A percentile compares a stretch with the other conserved stretches of the same genome.
These are phyloP conservation scores for Alectoris magna DNA, from an alignment of 2,797 vertebrate genomes.

Conservation along the genomic window DNA sequence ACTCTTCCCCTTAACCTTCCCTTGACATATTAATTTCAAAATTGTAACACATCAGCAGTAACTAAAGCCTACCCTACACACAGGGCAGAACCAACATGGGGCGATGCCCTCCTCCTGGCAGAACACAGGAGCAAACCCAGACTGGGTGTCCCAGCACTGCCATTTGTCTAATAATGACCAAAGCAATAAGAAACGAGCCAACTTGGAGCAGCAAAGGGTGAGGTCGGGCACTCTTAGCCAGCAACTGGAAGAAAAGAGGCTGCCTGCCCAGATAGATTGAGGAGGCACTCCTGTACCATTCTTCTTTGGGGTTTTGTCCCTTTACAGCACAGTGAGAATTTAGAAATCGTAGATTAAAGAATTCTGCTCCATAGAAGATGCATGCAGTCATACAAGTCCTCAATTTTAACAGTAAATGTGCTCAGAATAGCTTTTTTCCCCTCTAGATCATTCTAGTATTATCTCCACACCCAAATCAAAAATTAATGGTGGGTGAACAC, in stretches of 20 bases:
- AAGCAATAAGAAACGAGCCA: not conserved
- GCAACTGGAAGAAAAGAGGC: not conserved
- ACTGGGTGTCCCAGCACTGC: not conserved
- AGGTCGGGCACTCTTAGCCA: conserved; percentile 8
- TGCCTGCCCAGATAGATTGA: conserved; percentile 9
- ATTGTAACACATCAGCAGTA: not conserved
- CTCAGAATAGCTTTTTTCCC: not conserved
- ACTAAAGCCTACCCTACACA: not conserved
- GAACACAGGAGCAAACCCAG: not conserved
- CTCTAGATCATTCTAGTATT: not conserved
- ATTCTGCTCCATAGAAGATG: rapidly evolving
- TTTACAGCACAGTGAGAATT: not conserved
- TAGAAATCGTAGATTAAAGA: not conserved
- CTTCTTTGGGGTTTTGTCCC: not conserved
- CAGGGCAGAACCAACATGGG: rapidly evolving
- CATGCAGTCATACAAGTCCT: rapidly evolving
- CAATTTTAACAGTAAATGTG: not conserved
- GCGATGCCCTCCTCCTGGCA: not conserved
- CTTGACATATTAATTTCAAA: not conserved
- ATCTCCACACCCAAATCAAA: not conserved
- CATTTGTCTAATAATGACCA: not conserved
- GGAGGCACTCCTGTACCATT: not conserved
- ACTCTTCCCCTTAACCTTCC: not conserved
- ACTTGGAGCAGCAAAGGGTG: not conserved
- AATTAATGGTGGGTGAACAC: conserved; percentile 2